These are phyloP conservation scores for Leptinotarsa texana DNA, from an alignment of 1,140 invertebrate genomes.

Conservation along the genomic window DNA sequence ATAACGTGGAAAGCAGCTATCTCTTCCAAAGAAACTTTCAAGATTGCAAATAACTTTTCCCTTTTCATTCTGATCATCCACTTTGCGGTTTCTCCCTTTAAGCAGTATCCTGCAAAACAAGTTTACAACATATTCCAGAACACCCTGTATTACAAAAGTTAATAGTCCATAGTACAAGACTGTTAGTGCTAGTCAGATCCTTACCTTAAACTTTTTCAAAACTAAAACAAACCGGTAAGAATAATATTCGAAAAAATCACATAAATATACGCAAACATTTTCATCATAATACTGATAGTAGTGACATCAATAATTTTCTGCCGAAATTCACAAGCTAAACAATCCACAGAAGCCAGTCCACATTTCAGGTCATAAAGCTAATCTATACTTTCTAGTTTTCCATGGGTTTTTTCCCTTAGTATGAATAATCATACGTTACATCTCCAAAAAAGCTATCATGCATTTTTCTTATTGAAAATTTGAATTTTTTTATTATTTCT, in stretches of 20 bases:
- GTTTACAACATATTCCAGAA: neutral
- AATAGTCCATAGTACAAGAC: neutral
- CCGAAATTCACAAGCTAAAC: constrained; percentile 6
- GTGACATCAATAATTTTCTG: constrained; percentile 9
- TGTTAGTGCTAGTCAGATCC: neutral
- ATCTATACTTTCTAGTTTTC: too few species aligned
- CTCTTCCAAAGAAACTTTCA: too few species aligned
- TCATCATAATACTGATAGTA: constrained; percentile 19
- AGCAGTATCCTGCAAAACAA: neutral
- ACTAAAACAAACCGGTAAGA: neutral
- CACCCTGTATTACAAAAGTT: constrained; percentile 5
- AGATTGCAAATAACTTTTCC: too few species aligned
- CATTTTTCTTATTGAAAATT: too few species aligned
- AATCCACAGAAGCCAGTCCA: neutral
- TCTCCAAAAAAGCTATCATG: too few species aligned
- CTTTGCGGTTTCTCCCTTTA: too few species aligned
- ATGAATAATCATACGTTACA: too few species aligned
- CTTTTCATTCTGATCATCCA: too few species aligned
- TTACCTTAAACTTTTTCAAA: neutral
- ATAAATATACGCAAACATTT: constrained; percentile 6
- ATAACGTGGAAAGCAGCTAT: too few species aligned
- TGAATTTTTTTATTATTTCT: too few species aligned
- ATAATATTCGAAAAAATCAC: neutral
- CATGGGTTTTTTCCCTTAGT: too few species aligned
- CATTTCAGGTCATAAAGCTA: neutral